Base-by-base conservation (phyloP, 2,888 invertebrate genomes). In the Diarsia rubi region DNA sequence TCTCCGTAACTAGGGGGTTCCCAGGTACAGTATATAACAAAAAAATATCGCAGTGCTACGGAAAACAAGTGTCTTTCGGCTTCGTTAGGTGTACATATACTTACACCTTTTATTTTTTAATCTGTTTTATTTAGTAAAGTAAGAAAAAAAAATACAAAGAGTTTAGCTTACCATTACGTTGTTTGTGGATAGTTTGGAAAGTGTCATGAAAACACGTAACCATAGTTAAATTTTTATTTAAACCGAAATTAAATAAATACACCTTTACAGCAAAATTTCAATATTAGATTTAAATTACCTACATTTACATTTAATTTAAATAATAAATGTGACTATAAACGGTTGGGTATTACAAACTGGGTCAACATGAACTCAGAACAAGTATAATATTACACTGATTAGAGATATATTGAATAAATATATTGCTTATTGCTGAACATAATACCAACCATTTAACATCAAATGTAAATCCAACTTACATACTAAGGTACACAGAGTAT, bases 321-420 rank as follows among this genome's bases (percentile, higher is more conserved):
- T 95, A 96, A 95, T 95, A 96, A 96, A 96, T 96, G 96, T 96
- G 96, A 96, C 96, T 93, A 88, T 93, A 94, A 95, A 95, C 94
- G 54, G 68, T 82, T 83, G 69, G 63, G 65, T 70, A 63, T 73
- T 69, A 80, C 57, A 79, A 54, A 73, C 54, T 67, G 66, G 79
- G n/a, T 74, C 80, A 81, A 83, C 72, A 86, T 88, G 78, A 83
- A 75, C 59, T 69, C 5, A 37, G 54, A 84, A 81, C 63, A 81
- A 81, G 42, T 67, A 76, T 62, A n/a, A 59, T 64, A 21, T 19
- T 73, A 73, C 57, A 69, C 19, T 49, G 66, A 76, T 63, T 59
- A 66, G 12, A 59, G 57, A 62, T 63, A 72, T 72, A 65, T 60
- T 12, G 65, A 69, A 60, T 82, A 73, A 69, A 60, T 82, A 73